phyloP scores from a whole-genome alignment of 2,888 invertebrate genomes.

The Drosophila barbarae region DNA sequence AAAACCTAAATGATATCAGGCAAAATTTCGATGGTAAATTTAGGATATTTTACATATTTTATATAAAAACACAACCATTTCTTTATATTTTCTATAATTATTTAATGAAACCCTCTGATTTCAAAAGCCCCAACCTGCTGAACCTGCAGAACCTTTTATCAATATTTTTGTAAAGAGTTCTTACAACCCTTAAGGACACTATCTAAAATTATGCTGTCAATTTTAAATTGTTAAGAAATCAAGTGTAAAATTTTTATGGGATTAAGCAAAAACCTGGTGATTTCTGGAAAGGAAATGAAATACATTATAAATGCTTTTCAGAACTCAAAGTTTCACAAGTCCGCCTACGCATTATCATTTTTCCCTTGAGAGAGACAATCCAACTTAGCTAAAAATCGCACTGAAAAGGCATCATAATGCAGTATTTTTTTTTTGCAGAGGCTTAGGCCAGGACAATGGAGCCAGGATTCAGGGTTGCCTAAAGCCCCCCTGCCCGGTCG shows the following conservation, averaged over 20 bases:
- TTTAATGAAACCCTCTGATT: too few relatives aligned
- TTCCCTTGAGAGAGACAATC: background rate
- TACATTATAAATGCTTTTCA: background rate
- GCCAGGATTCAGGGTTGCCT: background rate
- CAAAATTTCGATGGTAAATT: background rate
- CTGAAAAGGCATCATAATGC: background rate
- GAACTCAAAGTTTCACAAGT: background rate
- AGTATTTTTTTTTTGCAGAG: background rate
- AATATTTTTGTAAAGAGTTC: background rate
- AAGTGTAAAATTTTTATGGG: too few relatives aligned
- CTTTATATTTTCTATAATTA: background rate
- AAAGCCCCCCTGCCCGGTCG: constrained; percentile 4
- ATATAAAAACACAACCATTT: background rate
- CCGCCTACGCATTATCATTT: background rate
- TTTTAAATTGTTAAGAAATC: too few relatives aligned
- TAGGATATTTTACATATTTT: background rate
- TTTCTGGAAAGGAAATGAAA: background rate
- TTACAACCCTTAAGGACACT: background rate
- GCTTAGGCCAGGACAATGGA: constrained; percentile 15
- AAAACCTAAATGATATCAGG: background rate
- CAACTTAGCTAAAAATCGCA: background rate
- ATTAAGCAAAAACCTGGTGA: background rate
- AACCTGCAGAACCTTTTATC: too few relatives aligned
- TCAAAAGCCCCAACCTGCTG: too few relatives aligned
- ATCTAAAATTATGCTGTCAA: too few relatives aligned